A percentile compares a stretch with the other conserved stretches of the same genome.
Evolutionary conservation across 2,888 invertebrate genomes (phyloP).

Genomic region (Nephrotoma flavescens): DNA sequence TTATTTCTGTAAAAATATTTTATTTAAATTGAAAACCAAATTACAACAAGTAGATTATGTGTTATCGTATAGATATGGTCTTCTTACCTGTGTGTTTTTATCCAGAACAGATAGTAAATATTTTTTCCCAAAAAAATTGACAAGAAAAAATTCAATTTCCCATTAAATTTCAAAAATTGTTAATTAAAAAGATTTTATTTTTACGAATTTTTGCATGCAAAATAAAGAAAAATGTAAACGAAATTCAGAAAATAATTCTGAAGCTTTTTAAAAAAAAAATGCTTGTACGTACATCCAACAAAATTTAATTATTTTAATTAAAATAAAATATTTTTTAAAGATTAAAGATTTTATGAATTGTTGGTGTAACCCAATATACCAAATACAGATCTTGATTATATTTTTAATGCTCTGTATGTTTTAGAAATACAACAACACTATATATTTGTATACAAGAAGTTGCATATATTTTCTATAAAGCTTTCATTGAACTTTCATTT

Average conservation of each 20-base stretch:
- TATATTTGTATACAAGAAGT: too few species aligned
- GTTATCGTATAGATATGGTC: neutral
- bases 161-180: neutral
- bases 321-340: neutral
- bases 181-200: neutral
- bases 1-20: neutral
- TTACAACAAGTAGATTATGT: neutral
- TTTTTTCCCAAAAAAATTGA: neutral
- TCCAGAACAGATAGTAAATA: neutral
- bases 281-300: neutral
- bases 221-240: neutral
- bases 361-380: too few species aligned
- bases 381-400: too few species aligned
- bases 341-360: too few species aligned
- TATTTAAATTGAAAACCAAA: neutral
- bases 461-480: too few species aligned
- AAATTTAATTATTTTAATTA: neutral
- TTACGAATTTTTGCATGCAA: neutral
- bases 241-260: neutral
- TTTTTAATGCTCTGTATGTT: too few species aligned
- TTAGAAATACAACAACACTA: too few species aligned
- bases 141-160: neutral
- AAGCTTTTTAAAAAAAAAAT: neutral
- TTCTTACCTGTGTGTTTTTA: neutral
- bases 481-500: too few species aligned